A percentile compares a stretch with the other conserved stretches of the same genome.
Evolutionary conservation across 2,113 vertebrate genomes (phyloP).

Genomic region (Sula dactylatra): DNA sequence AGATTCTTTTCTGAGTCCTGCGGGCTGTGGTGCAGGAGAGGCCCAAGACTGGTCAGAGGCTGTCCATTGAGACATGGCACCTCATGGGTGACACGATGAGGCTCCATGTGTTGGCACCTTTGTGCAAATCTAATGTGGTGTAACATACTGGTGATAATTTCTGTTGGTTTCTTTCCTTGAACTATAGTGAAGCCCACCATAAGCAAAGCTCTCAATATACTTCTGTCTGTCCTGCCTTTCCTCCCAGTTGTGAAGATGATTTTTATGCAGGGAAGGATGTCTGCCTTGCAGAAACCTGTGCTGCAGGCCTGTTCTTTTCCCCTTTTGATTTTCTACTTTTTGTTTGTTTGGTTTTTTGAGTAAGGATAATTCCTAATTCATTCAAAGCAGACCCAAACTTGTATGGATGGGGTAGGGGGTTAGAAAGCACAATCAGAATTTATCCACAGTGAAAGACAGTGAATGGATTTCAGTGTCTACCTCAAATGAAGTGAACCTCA

Average conservation of each 20-base stretch:
- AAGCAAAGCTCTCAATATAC: neutral
- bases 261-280: neutral
- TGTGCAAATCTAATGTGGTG: neutral
- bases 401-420: neutral
- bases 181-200: neutral
- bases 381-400: neutral
- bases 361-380: neutral
- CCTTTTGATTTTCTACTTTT: neutral
- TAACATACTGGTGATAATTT: neutral
- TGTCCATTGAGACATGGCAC: neutral
- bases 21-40: neutral
- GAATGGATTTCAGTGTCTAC: neutral
- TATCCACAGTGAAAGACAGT: neutral
- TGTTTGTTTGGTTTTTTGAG: neutral
- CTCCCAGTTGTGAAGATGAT: neutral
- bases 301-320: neutral
- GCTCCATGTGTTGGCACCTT: neutral
- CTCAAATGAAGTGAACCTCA: neutral
- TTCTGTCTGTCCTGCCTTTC: neutral
- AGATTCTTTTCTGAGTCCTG: neutral
- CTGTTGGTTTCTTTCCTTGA: neutral
- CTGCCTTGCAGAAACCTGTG: neutral
- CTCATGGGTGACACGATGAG: fast-evolving
- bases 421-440: neutral
- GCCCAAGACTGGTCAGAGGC: too few species aligned